A percentile compares a stretch with the other conserved stretches of the same genome.
phyloP scores from a whole-genome alignment of 2,113 vertebrate species.

The Callopanchax toddi region DNA sequence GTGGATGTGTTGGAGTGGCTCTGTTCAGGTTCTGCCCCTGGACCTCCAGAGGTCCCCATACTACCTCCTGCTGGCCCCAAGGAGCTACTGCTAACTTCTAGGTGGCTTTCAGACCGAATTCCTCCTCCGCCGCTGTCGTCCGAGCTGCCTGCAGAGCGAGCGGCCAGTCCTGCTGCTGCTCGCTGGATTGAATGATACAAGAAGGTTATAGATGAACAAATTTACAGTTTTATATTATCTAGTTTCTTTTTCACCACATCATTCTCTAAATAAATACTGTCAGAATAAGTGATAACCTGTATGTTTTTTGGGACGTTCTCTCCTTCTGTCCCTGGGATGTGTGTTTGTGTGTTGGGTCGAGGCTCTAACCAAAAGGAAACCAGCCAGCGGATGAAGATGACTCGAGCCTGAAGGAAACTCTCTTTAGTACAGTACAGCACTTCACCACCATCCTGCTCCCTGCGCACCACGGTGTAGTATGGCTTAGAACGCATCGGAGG shows the following conservation, averaged over 20 bases:
- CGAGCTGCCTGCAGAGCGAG: constrained; percentile 82
- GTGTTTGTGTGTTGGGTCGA: constrained; percentile 87
- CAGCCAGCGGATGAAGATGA: constrained; percentile 98
- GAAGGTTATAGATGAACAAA: neutral
- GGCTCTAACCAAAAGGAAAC: constrained; percentile 99
- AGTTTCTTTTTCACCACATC: neutral
- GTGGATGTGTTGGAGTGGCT: constrained; percentile 98
- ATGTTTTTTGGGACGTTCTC: constrained; percentile 98
- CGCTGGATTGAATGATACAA: constrained; percentile 77
- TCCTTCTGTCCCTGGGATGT: constrained; percentile 96
- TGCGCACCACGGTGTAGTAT: constrained; percentile 90
- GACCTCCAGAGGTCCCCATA: constrained; percentile 75
- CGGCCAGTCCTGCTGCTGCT: constrained; percentile 93
- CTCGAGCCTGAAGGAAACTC: constrained; percentile 94
- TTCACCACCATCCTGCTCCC: constrained; percentile 93
- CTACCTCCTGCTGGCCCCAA: constrained; percentile 71
- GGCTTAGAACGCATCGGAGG: constrained; percentile 95
- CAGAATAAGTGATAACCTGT: constrained; percentile 82
- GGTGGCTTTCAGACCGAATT: constrained; percentile 62
- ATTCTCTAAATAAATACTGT: neutral
- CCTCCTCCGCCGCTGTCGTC: constrained; percentile 61
- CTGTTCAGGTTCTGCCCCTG: constrained; percentile 87
- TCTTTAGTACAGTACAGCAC: constrained; percentile 95
- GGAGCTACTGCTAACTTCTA: constrained; percentile 50
- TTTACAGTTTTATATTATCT: neutral